Percentiles rank a stretch among this genome's conserved stretches.
Conservation (phyloP, 2,113 vertebrate species). For the Rhinopomastus cyanomelas region DNA sequence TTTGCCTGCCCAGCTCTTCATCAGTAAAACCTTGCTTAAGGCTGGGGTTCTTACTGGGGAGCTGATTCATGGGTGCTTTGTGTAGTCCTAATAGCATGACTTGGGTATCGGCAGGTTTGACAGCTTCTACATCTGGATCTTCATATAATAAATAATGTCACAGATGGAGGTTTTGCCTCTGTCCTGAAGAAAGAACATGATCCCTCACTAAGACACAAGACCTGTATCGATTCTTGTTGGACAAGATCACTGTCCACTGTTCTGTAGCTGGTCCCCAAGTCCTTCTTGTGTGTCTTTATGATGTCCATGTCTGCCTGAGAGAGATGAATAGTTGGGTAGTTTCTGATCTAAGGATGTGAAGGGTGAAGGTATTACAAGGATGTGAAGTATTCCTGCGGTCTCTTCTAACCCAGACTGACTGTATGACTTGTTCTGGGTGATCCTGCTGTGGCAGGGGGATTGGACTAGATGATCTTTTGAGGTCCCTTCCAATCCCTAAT, state of each 20-base stretch:
- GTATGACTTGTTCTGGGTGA: no score
- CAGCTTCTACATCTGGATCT: background rate
- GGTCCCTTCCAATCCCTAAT: no score
- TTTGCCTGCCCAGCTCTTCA: background rate
- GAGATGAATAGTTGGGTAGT: background rate
- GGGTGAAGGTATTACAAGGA: background rate
- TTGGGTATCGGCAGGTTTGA: background rate
- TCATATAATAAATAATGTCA: background rate
- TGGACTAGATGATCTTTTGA: no score
- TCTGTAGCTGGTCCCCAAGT: background rate
- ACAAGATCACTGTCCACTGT: background rate
- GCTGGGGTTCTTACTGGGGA: background rate
- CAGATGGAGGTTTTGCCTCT: background rate
- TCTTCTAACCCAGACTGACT: no score
- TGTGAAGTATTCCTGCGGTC: no score
- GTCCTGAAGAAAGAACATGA: background rate
- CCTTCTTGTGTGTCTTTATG: background rate
- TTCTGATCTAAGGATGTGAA: background rate
- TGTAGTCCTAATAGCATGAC: background rate
- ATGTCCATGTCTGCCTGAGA: background rate
- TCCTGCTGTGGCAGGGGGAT: no score
- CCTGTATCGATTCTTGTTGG: background rate
- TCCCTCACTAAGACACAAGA: background rate
- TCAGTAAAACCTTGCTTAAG: background rate
- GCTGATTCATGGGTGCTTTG: background rate